Conservation (phyloP, 2,888 invertebrate genomes). For the Tipula helvola region DNA sequence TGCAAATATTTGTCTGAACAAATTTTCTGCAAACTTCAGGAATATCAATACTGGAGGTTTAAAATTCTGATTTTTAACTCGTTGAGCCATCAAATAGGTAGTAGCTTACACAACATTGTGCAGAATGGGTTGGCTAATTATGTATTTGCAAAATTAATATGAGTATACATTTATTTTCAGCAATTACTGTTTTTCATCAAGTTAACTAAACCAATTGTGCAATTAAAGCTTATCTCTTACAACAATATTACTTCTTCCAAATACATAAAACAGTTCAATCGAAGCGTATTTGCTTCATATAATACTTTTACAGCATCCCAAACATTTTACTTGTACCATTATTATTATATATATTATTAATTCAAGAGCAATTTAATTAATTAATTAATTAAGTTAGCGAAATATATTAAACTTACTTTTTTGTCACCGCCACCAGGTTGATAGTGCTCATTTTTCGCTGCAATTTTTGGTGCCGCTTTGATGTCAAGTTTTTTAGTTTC, state of each 20-base stretch:
- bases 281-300: neutral
- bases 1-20: too few relatives aligned
- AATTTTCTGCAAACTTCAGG: too few relatives aligned
- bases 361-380: neutral
- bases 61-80: too few relatives aligned
- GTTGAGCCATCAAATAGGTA: too few relatives aligned
- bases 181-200: neutral
- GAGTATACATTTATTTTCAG: neutral
- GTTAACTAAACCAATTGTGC: neutral
- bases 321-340: neutral
- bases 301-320: neutral
- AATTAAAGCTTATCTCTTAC: neutral
- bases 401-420: constrained; percentile 58
- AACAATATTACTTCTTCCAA: neutral
- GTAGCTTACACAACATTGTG: too few relatives aligned
- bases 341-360: neutral
- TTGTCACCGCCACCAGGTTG: constrained; percentile 79
- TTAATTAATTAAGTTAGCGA: neutral
- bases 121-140: too few relatives aligned
- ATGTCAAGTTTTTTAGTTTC: constrained; percentile 78
- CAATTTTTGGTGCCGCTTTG: constrained; percentile 73
- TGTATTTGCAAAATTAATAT: too few relatives aligned
- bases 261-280: neutral
- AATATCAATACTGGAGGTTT: too few relatives aligned
- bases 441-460: constrained; percentile 83